Evolutionary conservation across 2,113 vertebrate species (phyloP).

Genomic region (Caretta caretta): DNA sequence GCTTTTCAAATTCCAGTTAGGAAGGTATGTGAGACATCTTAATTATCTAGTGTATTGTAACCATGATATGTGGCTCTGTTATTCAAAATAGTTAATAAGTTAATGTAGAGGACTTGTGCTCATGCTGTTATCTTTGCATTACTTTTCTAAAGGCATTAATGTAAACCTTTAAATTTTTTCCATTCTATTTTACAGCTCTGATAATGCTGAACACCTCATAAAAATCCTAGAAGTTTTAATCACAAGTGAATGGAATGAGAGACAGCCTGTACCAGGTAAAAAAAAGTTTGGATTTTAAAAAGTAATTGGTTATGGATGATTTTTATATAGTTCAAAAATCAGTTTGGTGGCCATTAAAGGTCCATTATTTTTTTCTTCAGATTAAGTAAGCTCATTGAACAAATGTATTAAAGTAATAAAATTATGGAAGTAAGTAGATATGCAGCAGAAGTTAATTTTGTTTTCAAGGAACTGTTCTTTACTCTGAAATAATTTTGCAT

Average conservation of each 20-base stretch:
- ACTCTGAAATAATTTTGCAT: neutral
- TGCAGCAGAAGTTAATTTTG: neutral
- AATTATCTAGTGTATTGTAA: neutral
- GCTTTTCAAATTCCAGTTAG: conserved; percentile 88
- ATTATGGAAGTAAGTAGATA: neutral
- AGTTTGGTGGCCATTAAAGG: neutral
- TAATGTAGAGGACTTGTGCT: neutral
- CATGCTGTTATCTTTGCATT: neutral
- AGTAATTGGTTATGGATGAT: neutral
- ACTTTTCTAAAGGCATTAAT: neutral
- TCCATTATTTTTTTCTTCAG: neutral
- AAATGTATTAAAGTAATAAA: neutral
- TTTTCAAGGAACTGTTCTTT: neutral
- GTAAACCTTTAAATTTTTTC: neutral
- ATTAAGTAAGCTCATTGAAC: neutral
- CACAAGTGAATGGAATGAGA: conserved; percentile 91
- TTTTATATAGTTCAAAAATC: neutral
- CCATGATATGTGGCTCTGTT: neutral
- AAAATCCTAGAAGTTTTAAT: conserved; percentile 94
- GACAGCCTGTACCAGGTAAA: conserved; percentile 93
- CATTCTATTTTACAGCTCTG: conserved; percentile 84
- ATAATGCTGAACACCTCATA: conserved; percentile 89
- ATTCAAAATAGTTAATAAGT: neutral
- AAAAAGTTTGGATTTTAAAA: neutral
- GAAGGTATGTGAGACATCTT: conserved; percentile 81